These are phyloP conservation scores for Periophthalmodon schlosseri DNA, from an alignment of 2,113 vertebrate species.

Conservation along the genomic window DNA sequence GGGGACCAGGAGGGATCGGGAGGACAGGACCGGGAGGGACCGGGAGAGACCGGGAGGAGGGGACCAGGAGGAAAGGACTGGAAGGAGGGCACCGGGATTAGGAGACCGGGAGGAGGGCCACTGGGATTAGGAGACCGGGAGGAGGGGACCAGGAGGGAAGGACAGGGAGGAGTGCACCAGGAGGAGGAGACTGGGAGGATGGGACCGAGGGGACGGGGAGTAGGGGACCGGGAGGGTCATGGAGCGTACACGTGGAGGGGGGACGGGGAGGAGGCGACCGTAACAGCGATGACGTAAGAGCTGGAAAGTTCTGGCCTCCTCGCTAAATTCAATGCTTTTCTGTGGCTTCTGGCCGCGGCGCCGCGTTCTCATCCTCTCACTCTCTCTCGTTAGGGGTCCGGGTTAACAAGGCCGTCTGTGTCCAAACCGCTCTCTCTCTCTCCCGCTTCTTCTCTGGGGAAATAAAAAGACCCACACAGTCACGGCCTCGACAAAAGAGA, in stretches of 20 bases:
- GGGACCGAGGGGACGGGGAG: no score
- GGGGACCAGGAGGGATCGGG: no score
- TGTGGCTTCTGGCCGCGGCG: conserved; percentile 47
- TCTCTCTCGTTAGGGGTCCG: conserved; percentile 50
- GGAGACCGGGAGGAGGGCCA: no score
- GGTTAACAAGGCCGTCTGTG: conserved; percentile 78
- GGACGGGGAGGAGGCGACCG: conserved; percentile 44
- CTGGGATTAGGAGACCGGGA: no score
- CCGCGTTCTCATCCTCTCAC: conserved; percentile 56
- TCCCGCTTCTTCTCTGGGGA: conserved; percentile 62
- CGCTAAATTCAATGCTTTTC: conserved; percentile 37
- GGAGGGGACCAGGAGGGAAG: no score
- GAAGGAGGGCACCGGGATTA: no score
- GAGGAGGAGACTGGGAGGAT: no score
- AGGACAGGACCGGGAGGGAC: no score
- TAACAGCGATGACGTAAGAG: conserved; percentile 69
- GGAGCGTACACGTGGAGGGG: conserved; percentile 39
- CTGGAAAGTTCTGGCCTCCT: conserved; percentile 46
- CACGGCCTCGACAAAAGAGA: conserved; percentile 79
- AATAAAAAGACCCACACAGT: conserved; percentile 79
- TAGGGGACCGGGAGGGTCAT: no score
- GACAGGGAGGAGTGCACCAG: no score
- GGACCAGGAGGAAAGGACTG: no score
- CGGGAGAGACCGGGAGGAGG: no score
- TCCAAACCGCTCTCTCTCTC: conserved; percentile 69